Evolutionary conservation across 1,140 invertebrate genomes (phyloP).

Genomic region (Caenorhabditis latens): DNA sequence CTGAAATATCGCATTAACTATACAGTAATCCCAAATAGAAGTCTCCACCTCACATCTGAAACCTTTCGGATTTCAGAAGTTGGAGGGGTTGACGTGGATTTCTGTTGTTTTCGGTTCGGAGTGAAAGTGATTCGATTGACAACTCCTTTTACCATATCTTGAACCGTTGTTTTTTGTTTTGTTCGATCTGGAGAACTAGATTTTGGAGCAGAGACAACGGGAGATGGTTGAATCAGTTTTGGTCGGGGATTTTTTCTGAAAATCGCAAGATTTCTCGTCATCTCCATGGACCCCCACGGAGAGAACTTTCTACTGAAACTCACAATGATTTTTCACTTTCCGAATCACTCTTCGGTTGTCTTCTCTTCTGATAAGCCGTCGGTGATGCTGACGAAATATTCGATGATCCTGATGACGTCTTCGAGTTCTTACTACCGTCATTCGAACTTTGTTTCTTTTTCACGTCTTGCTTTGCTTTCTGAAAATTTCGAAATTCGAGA

Average conservation of each 20-base stretch:
- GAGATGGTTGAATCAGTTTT: not conserved
- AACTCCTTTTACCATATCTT: not conserved
- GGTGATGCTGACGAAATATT: not conserved
- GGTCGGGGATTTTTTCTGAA: not conserved
- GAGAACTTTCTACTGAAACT: not conserved
- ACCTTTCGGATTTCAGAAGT: not conserved
- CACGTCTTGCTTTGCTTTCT: constrained; percentile 42
- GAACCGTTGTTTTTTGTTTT: constrained; percentile 4
- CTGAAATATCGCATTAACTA: not conserved
- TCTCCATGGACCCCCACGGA: too few species aligned
- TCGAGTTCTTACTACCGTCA: constrained; percentile 19
- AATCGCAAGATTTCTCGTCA: not conserved
- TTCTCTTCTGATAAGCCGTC: not conserved
- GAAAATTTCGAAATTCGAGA: not conserved
- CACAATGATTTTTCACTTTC: constrained; percentile 9
- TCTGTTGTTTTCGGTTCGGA: constrained; percentile 3
- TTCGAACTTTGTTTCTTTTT: not conserved
- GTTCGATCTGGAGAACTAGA: not conserved
- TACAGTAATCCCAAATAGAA: not conserved
- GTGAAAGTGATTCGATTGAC: constrained; percentile 9
- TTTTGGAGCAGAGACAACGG: not conserved
- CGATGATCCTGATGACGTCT: not conserved
- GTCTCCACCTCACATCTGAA: not conserved
- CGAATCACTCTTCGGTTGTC: constrained; percentile 7
- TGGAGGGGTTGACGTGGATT: constrained; percentile 17